A percentile compares a stretch with the other conserved stretches of the same genome.
Evolutionary conservation across 2,113 vertebrate genomes (phyloP).

Genomic region (Pogona vitticeps): DNA sequence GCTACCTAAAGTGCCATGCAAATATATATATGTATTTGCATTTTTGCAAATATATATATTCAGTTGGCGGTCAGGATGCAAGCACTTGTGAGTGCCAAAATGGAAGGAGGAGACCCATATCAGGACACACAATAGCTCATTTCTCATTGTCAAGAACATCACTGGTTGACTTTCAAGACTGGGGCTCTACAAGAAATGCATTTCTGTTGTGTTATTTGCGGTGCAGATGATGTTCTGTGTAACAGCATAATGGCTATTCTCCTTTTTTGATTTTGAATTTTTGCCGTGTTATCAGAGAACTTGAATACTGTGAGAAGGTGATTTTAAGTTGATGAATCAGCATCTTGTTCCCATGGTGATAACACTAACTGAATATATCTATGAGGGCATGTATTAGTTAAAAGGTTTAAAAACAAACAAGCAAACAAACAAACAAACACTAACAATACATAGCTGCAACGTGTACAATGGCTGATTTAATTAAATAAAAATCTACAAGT

Average conservation of each 20-base stretch:
- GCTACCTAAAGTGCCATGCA: slow-evolving; percentile 45
- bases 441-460: slow-evolving; percentile 92
- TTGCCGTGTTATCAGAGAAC: slow-evolving; percentile 88
- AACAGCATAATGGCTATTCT: slow-evolving; percentile 81
- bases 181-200: slow-evolving; percentile 74
- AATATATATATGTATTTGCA: slow-evolving; percentile 14
- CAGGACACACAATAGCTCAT: slow-evolving; percentile 41
- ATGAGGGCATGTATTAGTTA: slow-evolving; percentile 95
- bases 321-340: slow-evolving; percentile 89
- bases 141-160: slow-evolving; percentile 56
- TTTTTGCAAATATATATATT: background rate
- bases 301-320: slow-evolving; percentile 92
- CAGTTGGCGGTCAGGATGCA: slow-evolving; percentile 50
- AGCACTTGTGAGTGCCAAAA: slow-evolving; percentile 66
- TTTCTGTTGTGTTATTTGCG: slow-evolving; percentile 85
- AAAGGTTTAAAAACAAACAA: slow-evolving; percentile 77
- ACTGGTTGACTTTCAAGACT: slow-evolving; percentile 66
- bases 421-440: slow-evolving; percentile 75
- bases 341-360: slow-evolving; percentile 96
- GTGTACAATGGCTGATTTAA: slow-evolving; percentile 93
- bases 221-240: slow-evolving; percentile 86
- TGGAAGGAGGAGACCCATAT: slow-evolving; percentile 52
- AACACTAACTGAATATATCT: slow-evolving; percentile 93
- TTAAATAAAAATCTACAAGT: slow-evolving; percentile 93
- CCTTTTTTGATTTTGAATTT: slow-evolving; percentile 76